phyloP scores from a whole-genome alignment of 1,140 invertebrate genomes.

The Trialeurodes vaporariorum region DNA sequence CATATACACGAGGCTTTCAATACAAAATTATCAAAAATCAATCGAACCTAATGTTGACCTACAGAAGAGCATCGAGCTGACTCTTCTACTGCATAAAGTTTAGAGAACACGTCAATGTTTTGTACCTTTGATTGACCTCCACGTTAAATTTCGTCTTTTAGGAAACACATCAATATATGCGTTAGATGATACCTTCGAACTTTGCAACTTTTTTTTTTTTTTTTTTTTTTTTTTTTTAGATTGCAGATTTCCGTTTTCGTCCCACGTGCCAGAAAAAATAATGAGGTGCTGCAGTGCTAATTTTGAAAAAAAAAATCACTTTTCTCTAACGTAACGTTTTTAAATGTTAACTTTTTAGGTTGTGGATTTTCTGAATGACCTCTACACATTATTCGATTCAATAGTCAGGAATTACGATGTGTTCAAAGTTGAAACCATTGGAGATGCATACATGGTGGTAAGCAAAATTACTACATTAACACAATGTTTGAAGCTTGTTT shows the following conservation, averaged over 20 bases:
- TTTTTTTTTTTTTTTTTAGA: background rate
- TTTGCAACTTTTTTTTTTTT: too few relatives aligned
- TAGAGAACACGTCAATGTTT: background rate
- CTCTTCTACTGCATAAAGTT: background rate
- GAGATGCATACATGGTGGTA: constrained; percentile 83
- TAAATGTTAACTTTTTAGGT: too few relatives aligned
- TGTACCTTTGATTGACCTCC: too few relatives aligned
- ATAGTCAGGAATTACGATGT: constrained; percentile 86
- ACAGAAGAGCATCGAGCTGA: background rate
- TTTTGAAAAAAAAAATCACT: too few relatives aligned
- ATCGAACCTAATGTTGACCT: background rate
- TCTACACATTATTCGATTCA: constrained; percentile 88
- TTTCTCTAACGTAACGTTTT: too few relatives aligned
- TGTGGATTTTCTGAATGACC: constrained; percentile 78
- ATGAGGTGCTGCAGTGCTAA: too few relatives aligned
- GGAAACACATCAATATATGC: too few relatives aligned
- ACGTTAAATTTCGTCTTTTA: too few relatives aligned
- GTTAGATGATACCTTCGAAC: too few relatives aligned
- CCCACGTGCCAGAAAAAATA: background rate
- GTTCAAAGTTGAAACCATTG: constrained; percentile 87
- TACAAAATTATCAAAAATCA: background rate
- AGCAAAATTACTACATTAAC: constrained; percentile 30
- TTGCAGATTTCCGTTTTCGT: background rate
- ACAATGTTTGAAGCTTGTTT: background rate
- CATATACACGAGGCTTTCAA: background rate